Conservation (phyloP, 2,888 invertebrate species). For the Epiblema foenella region DNA sequence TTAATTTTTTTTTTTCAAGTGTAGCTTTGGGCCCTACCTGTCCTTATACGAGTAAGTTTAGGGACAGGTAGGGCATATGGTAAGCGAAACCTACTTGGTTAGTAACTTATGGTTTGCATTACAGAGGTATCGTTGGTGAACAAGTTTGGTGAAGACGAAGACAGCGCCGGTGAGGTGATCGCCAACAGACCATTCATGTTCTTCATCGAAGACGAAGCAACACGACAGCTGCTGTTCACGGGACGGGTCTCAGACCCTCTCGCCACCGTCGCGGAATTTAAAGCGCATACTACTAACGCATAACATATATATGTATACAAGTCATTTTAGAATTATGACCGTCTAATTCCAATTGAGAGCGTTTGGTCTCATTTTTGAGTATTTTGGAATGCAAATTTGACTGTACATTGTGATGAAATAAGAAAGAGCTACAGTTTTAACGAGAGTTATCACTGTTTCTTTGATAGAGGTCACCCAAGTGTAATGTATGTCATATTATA, state of each 20-base stretch:
- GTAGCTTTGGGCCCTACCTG: no score
- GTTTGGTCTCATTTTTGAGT: background rate
- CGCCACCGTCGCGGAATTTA: conserved; percentile 62
- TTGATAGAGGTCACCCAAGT: no score
- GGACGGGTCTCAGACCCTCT: conserved; percentile 89
- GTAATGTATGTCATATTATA: no score
- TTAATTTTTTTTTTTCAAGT: no score
- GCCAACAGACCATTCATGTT: conserved; percentile 92
- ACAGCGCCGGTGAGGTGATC: conserved; percentile 84
- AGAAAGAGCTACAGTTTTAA: no score
- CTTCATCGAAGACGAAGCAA: conserved; percentile 90
- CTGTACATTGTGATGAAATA: background rate
- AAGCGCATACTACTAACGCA: conserved; percentile 45
- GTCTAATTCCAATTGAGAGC: background rate
- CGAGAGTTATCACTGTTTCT: no score
- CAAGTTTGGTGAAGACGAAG: conserved; percentile 88
- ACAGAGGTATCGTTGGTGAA: conserved; percentile 88
- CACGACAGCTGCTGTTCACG: conserved; percentile 89
- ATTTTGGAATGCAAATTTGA: background rate
- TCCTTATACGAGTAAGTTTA: no score
- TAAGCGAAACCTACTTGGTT: no score
- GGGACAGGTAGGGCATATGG: no score
- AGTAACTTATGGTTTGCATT: no score
- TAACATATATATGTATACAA: background rate
- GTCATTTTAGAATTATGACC: background rate